Base-by-base conservation (phyloP, 64 coral and sea anemone species). In the Trachythela sp. region DNA sequence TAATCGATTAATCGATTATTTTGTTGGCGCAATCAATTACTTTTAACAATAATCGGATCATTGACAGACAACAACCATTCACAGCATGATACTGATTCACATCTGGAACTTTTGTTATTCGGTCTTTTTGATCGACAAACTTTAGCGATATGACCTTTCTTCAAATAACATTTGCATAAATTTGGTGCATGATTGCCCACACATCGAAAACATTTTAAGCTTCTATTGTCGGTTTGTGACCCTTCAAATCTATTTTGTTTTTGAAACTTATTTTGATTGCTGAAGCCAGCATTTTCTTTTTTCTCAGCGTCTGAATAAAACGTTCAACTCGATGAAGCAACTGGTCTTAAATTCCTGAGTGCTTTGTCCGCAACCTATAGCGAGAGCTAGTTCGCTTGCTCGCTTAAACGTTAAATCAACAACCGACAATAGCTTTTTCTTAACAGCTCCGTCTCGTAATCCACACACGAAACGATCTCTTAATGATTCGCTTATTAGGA, bases 381-480 rank as follows among this genome's bases (percentile, higher is more conserved):
- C 71, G 1, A 36, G 71, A 34, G 71, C 71, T 8, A 77, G 6
- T 35, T 77, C 71, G 30, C 32, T 22, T 2, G 71, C 24, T 68
- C 59, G 59, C 59, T 68, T 22, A 31, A 68, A 68, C 14, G 59
- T 68, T 68, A 68, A 68, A 68, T 68, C 59, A 36, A 39, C 36
- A 77, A 77, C 8, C 13, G 32, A 77, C 36, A 77, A 77, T 39
- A 77, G 71, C 17, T 29, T 77, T 39, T 77, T 77, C 71, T 77
- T 6, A 39, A 39, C 30, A 13, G 71, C 36, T 18, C 36, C 71
- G 17, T 77, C 71, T 35, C 13, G 2, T 77, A 77, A 39, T 36
- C 71, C 71, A 35, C 71, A 77, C 71, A 77, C 71, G 7, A 77
- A 77, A 77, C 71, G 32, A 77, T 77, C 71, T 77, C 71, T 77